Evolutionary conservation across 2,113 vertebrate genomes (phyloP).

Genomic region (Bothrops jararaca): DNA sequence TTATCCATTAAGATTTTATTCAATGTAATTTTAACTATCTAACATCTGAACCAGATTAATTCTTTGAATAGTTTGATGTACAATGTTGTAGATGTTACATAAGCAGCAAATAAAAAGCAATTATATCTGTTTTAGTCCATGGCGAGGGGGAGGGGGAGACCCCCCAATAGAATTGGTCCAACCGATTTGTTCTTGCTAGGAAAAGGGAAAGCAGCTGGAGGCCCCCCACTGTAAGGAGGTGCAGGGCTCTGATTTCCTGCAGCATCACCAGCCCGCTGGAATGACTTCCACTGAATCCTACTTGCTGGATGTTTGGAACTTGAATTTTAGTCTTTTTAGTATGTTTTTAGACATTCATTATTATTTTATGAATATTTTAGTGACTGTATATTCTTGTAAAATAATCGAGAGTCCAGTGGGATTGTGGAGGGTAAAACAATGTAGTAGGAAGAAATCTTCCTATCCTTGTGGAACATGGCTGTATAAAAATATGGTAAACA

Average conservation of each 20-base stretch:
- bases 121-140: not conserved
- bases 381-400: not conserved
- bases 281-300: not conserved
- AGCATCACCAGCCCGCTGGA: not conserved
- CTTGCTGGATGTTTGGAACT: not conserved
- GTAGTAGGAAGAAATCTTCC: not conserved
- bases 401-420: not conserved
- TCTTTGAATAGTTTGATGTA: not conserved
- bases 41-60: not conserved
- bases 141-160: not conserved
- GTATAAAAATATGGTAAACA: not conserved
- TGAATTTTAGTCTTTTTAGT: not conserved
- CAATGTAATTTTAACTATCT: not conserved
- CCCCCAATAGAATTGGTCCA: not conserved
- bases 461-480: not conserved
- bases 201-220: not conserved
- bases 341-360: not conserved
- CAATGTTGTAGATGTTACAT: not conserved
- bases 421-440: not conserved
- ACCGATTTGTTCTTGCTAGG: not conserved
- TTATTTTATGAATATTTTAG: not conserved
- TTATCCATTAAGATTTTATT: not conserved
- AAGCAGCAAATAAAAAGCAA: not conserved
- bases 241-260: not conserved
- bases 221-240: not conserved